These are phyloP conservation scores for Heteronetta atricapilla DNA, from an alignment of 2,113 vertebrate genomes.

Conservation along the genomic window DNA sequence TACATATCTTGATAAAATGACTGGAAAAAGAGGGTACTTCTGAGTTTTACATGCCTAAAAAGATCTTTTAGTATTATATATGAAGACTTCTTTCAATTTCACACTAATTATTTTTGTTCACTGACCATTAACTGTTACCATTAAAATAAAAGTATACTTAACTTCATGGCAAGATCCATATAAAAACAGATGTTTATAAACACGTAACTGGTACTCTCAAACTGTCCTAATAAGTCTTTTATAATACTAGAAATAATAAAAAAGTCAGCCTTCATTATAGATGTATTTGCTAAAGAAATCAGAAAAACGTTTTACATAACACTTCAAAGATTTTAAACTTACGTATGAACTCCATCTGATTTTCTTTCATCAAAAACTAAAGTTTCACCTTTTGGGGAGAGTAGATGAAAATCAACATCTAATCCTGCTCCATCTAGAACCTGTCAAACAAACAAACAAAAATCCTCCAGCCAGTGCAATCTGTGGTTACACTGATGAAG, in stretches of 20 bases:
- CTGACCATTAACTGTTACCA: not conserved
- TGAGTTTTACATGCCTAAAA: not conserved
- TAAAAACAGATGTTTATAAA: not conserved
- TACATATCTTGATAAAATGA: not conserved
- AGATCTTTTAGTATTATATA: not conserved
- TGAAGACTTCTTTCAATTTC: not conserved
- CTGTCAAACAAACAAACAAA: constrained; percentile 69
- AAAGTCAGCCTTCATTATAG: not conserved
- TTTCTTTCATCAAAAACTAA: constrained; percentile 90
- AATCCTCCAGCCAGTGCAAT: not conserved
- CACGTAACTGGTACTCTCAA: not conserved
- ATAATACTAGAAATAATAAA: not conserved
- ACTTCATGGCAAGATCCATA: not conserved
- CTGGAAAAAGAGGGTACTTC: not conserved
- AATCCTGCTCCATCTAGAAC: constrained; percentile 94
- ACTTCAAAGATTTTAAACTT: constrained; percentile 69
- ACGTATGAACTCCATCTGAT: constrained; percentile 97
- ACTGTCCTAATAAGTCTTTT: not conserved
- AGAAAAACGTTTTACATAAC: not conserved
- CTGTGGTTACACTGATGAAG: not conserved
- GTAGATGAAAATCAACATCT: constrained; percentile 91
- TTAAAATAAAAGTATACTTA: not conserved
- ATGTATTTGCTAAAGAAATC: not conserved
- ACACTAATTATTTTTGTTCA: not conserved
- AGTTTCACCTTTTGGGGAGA: constrained; percentile 86